phyloP scores from a whole-genome alignment of 2,888 invertebrate genomes.

The Yponomeuta sedellus region DNA sequence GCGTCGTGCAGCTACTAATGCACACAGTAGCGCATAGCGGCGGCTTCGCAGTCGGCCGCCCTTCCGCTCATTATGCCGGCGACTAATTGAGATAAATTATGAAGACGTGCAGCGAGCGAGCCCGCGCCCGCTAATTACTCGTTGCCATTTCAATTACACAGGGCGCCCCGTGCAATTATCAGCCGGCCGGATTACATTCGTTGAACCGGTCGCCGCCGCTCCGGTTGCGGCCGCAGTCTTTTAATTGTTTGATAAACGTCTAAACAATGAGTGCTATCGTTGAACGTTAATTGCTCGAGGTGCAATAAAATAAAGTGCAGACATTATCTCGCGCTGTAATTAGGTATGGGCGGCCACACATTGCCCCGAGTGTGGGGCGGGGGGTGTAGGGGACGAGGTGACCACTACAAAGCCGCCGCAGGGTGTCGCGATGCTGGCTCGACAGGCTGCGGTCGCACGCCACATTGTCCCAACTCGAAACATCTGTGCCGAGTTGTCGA shows the following conservation, averaged over 20 bases:
- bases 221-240: constrained; percentile 1
- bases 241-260: constrained; percentile 4
- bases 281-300: constrained; percentile 38
- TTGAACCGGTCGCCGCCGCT: not conserved
- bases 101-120: constrained; percentile 63
- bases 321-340: constrained; percentile 14
- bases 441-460: not conserved
- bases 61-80: constrained; percentile 64
- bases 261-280: constrained; percentile 29
- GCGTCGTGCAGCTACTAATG: constrained; percentile 17
- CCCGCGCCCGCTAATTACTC: constrained; percentile 65
- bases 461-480: constrained; percentile 4
- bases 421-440: constrained; percentile 15
- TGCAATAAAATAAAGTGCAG: constrained; percentile 31
- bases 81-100: constrained; percentile 74
- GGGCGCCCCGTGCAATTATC: constrained; percentile 28
- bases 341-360: constrained; percentile 22
- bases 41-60: constrained; percentile 33
- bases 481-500: constrained; percentile 3
- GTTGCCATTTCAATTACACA: constrained; percentile 63
- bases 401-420: constrained; percentile 47
- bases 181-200: not conserved
- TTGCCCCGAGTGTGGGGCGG: constrained; percentile 26
- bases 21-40: constrained; percentile 19
- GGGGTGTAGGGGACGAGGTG: constrained; percentile 21